Conservation (phyloP, 2,797 vertebrate genomes). For the Xenentodon cancila region DNA sequence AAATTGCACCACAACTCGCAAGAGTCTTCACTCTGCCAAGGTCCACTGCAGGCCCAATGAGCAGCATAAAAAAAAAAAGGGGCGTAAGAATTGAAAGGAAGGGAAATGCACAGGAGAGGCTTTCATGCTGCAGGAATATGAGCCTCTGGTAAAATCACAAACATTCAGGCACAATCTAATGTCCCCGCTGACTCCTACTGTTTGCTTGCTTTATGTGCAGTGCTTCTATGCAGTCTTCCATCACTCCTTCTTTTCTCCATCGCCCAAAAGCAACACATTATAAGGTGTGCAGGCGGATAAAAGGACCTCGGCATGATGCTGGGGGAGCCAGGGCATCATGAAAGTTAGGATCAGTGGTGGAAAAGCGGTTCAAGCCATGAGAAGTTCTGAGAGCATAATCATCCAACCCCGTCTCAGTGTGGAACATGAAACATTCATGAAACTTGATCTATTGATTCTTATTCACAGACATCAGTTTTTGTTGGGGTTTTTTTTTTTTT, state of each 20-base stretch:
- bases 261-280: slow-evolving; percentile 10
- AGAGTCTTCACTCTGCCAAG: slow-evolving; percentile 2
- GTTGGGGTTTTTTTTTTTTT: too few relatives aligned
- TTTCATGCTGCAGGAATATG: slow-evolving; percentile 34
- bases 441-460: too few relatives aligned
- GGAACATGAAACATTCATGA: too few relatives aligned
- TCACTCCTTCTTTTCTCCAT: slow-evolving; percentile 1
- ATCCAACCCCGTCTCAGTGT: not conserved
- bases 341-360: slow-evolving; percentile 3
- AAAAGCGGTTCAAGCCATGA: slow-evolving; percentile 4
- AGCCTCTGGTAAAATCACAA: slow-evolving; percentile 35
- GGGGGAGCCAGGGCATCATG: slow-evolving; percentile 6
- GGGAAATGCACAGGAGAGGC: slow-evolving; percentile 29
- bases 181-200: slow-evolving; percentile 27
- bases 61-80: slow-evolving; percentile 13
- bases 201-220: slow-evolving; percentile 15
- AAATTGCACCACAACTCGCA: slow-evolving; percentile 9
- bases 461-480: too few relatives aligned
- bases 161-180: slow-evolving; percentile 39
- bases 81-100: slow-evolving; percentile 30
- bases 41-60: slow-evolving; percentile 21
- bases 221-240: slow-evolving; percentile 24
- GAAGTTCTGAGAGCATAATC: not conserved
- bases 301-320: slow-evolving; percentile 18
- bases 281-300: slow-evolving; percentile 11